Percentiles rank a stretch among this genome's conserved stretches.
phyloP scores from a whole-genome alignment of 2,113 vertebrate species.

The Sula dactylatra region DNA sequence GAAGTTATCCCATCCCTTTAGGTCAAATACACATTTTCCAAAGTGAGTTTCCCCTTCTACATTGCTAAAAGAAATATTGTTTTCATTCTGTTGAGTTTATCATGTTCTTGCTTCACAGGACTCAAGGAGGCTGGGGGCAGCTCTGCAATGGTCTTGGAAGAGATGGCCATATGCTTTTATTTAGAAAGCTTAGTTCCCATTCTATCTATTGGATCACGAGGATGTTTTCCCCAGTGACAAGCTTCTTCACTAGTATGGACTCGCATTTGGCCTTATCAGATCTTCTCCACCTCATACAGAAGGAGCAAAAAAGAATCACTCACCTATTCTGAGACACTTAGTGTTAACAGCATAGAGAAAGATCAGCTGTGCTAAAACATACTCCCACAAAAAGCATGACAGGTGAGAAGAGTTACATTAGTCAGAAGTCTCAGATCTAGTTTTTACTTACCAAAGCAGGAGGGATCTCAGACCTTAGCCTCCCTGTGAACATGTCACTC shows the following conservation, averaged over 20 bases:
- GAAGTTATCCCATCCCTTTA: background rate
- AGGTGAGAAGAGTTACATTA: background rate
- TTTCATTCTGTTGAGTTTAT: background rate
- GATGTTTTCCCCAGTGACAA: background rate
- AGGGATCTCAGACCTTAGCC: constrained; percentile 94
- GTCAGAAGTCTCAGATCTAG: background rate
- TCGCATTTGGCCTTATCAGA: background rate
- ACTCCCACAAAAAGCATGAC: background rate
- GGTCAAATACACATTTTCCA: background rate
- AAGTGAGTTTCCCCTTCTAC: background rate
- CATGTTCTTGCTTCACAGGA: background rate
- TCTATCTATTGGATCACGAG: background rate
- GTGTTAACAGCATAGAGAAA: background rate
- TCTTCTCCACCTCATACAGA: background rate
- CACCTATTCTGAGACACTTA: background rate
- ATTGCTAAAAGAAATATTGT: background rate
- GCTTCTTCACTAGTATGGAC: background rate
- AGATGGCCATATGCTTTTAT: background rate
- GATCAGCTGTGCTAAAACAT: background rate
- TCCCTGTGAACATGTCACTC: constrained; percentile 99
- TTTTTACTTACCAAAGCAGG: constrained; percentile 86
- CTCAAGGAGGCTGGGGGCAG: background rate
- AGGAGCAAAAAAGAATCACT: background rate
- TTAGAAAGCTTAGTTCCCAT: background rate
- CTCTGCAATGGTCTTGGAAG: background rate